A percentile compares a stretch with the other conserved stretches of the same genome.
Conservation (phyloP, 2,113 vertebrate genomes). For the Nesogale talazaci region DNA sequence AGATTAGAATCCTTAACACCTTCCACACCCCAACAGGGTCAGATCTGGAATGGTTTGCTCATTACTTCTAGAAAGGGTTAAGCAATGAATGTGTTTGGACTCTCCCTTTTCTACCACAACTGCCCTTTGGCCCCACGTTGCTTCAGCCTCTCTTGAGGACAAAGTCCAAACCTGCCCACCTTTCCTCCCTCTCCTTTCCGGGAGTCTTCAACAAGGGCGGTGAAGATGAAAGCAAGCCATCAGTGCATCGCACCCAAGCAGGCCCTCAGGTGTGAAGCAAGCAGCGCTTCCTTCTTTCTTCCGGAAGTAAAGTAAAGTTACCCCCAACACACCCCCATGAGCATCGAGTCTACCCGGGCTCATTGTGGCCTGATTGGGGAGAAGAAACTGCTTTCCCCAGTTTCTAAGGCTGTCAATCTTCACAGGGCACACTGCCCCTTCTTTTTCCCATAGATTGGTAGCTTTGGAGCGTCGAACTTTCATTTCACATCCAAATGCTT, state of each 20-base stretch:
- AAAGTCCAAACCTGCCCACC: not conserved
- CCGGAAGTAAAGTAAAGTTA: not conserved
- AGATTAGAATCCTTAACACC: not conserved
- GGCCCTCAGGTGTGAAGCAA: not conserved
- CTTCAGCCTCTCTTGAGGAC: not conserved
- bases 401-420: too few relatives aligned
- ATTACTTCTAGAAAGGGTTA: not conserved
- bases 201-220: not conserved
- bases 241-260: too few relatives aligned
- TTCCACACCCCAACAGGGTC: not conserved
- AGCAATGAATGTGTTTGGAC: not conserved
- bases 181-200: not conserved
- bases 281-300: not conserved
- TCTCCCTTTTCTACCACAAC: not conserved
- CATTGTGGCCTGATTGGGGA: not conserved
- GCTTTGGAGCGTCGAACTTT: not conserved
- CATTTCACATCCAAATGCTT: not conserved
- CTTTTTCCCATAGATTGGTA: not conserved
- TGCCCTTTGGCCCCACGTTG: not conserved
- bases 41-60: not conserved
- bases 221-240: slow-evolving; percentile 21
- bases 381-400: not conserved
- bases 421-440: not conserved
- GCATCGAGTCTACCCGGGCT: not conserved
- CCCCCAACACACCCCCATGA: not conserved